A percentile compares a stretch with the other conserved stretches of the same genome.
Conservation (phyloP, 1,140 invertebrate genomes). For the silkworm (Bombyx mori) region DNA sequence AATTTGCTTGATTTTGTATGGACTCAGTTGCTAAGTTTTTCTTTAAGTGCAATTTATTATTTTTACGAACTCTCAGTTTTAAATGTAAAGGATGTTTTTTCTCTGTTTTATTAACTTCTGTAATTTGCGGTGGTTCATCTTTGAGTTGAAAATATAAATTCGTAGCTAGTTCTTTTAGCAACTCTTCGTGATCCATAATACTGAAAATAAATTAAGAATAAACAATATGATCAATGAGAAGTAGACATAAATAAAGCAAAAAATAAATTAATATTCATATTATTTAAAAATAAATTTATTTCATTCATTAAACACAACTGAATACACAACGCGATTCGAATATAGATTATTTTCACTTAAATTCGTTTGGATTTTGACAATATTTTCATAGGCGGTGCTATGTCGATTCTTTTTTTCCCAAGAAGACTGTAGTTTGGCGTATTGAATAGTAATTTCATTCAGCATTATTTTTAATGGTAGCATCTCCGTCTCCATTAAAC, state of each 20-base stretch:
- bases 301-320: slow-evolving; percentile 45
- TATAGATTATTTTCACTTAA: slow-evolving; percentile 14
- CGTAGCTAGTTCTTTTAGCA: slow-evolving; percentile 23
- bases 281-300: slow-evolving; percentile 9
- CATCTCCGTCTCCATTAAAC: slow-evolving; percentile 42
- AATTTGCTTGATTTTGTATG: slow-evolving; percentile 14
- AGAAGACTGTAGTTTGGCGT: slow-evolving; percentile 28
- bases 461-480: slow-evolving; percentile 38
- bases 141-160: slow-evolving; percentile 44
- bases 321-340: slow-evolving; percentile 53
- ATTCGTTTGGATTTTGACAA: slow-evolving; percentile 8
- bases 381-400: slow-evolving; percentile 1
- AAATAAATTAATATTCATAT: slow-evolving; percentile 7
- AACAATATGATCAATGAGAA: neutral
- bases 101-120: slow-evolving; percentile 8
- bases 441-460: slow-evolving; percentile 34
- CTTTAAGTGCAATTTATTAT: slow-evolving; percentile 18
- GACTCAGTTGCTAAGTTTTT: slow-evolving; percentile 29
- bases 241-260: slow-evolving; percentile 4
- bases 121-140: slow-evolving; percentile 26
- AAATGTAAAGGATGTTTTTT: slow-evolving; percentile 35
- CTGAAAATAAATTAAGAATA: slow-evolving; percentile 7
- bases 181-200: slow-evolving; percentile 20
- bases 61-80: slow-evolving; percentile 47
- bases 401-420: neutral